Conservation (phyloP, 2,797 vertebrate genomes). For the Brachymystax lenok region DNA sequence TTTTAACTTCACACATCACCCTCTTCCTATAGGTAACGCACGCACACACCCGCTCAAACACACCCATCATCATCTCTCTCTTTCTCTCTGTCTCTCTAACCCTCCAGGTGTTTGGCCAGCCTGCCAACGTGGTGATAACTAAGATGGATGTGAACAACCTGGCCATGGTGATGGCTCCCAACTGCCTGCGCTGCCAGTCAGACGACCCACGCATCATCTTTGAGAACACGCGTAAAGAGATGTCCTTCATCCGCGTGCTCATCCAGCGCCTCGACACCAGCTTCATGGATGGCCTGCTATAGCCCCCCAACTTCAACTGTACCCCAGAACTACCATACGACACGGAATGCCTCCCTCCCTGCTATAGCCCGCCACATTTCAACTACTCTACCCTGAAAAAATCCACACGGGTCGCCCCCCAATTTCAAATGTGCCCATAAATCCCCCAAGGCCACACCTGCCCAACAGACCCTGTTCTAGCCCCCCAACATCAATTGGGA, state of each 20-base stretch:
- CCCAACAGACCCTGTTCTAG: too few species aligned
- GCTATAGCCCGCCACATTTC: too few species aligned
- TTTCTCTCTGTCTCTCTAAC: background rate
- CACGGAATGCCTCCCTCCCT: too few species aligned
- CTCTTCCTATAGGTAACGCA: background rate
- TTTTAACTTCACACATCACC: background rate
- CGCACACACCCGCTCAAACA: background rate
- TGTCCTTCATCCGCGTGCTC: constrained; percentile 94
- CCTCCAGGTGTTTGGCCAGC: constrained; percentile 89
- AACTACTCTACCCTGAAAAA: too few species aligned
- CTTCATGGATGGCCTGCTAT: constrained; percentile 96
- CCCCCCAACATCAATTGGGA: too few species aligned
- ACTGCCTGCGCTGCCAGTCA: constrained; percentile 94
- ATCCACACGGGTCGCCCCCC: too few species aligned
- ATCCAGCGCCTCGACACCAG: constrained; percentile 95
- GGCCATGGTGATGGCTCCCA: constrained; percentile 98
- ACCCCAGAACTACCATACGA: background rate
- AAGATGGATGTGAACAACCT: constrained; percentile 98
- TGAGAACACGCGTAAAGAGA: constrained; percentile 96
- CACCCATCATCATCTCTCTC: background rate
- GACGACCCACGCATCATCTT: constrained; percentile 94
- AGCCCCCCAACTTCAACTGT: constrained; percentile 61
- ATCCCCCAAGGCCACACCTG: too few species aligned
- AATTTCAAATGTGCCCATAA: too few species aligned
- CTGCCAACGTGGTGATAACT: constrained; percentile 88